Evolutionary conservation across 2,888 invertebrate genomes (phyloP), one percentile per base, ranked within the genome.

Genomic region (Andrena praecox): DNA sequence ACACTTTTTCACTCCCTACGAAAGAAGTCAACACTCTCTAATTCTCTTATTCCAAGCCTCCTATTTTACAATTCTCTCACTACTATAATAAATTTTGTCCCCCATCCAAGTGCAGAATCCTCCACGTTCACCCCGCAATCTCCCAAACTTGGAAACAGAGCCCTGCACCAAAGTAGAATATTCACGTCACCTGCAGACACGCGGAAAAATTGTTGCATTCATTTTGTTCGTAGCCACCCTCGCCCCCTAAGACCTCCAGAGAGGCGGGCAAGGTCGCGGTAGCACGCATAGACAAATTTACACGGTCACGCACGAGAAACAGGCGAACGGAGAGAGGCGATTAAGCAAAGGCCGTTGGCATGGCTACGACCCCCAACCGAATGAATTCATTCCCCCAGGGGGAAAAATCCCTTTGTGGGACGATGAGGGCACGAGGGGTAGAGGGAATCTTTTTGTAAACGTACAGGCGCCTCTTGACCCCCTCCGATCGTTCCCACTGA

Each of bases 311-410:
- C 66, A 78, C 60, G 73, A 74, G 50, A 70, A 56, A 27, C 70
- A 59, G 72, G n/a, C 76, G 81, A 42, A 42, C 42, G 42, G 42
- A 62, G 31, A 67, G 33, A 72, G 69, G 59, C 70, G 71, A 77
- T 80, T 77, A 66, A 83, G 74, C 73, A 78, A 87, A 87, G 90
- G 89, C 89, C 89, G 91, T 92, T 91, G 89, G 89, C 87, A 92
- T 89, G 91, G 84, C 86, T 89, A 92, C 89, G 76, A 87, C 79
- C 85, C 81, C 70, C 84, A 31, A 69, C 59, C 74, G 75, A 86
- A 69, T 70, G 60, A 82, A 85, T 87, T 85, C 76, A 68, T 69
- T 59, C 72, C 64, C 56, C 63, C 52, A 77, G 76, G 73, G 71
- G 20, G 52, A 56, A 76, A 31, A 71, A 72, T 60, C 63, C 35